Conservation (phyloP, 2,797 vertebrate species). For the Hozukius guyotensis region DNA sequence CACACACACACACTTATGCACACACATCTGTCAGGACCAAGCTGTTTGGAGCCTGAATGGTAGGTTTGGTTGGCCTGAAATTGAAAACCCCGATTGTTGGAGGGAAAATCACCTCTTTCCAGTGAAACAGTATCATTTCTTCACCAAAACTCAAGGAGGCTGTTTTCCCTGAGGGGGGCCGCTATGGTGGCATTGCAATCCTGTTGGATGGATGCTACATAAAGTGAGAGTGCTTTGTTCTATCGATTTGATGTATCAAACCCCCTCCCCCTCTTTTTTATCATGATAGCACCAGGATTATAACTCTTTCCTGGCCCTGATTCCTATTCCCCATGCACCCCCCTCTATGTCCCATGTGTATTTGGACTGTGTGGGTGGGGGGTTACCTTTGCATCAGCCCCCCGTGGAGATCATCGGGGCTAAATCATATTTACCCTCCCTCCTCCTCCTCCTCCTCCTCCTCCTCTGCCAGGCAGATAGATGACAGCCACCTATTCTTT, state of each 20-base stretch:
- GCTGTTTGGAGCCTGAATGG: conserved; percentile 33
- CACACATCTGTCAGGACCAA: conserved; percentile 42
- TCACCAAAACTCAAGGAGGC: not conserved
- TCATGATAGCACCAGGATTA: conserved; percentile 67
- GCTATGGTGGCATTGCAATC: conserved; percentile 21
- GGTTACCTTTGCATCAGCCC: conserved; percentile 60
- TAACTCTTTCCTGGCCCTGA: conserved; percentile 52
- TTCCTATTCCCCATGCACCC: conserved; percentile 45
- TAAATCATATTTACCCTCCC: conserved; percentile 70
- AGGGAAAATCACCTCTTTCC: conserved; percentile 7
- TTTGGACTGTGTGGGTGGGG: conserved; percentile 49
- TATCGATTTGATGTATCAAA: conserved; percentile 56
- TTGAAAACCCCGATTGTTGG: not conserved
- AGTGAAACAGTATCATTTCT: not conserved
- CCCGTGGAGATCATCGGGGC: conserved; percentile 68
- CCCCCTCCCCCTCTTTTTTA: not conserved
- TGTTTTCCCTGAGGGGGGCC: not conserved
- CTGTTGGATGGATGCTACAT: conserved; percentile 40
- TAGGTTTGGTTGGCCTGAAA: conserved; percentile 25
- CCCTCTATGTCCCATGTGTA: conserved; percentile 48
- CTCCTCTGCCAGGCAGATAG: conserved; percentile 55
- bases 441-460: conserved; percentile 10
- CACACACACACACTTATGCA: conserved; percentile 17
- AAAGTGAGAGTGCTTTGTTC: conserved; percentile 68
- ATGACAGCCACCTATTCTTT: conserved; percentile 73